Percentiles rank a stretch among this genome's conserved stretches.
Conservation (phyloP, 1,140 invertebrate genomes). For the Frieseomelitta varia region DNA sequence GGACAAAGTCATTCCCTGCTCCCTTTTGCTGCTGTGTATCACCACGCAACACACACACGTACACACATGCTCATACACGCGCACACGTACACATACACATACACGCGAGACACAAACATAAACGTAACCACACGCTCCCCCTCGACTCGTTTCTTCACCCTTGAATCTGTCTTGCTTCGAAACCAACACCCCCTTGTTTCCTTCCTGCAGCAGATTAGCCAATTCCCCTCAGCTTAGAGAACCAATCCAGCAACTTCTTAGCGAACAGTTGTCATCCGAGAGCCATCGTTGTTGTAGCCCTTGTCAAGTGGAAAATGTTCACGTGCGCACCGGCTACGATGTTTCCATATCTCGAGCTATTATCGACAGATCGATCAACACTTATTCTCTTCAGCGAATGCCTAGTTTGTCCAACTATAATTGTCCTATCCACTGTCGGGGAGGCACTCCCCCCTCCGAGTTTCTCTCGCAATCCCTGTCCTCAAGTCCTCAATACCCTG, state of each 20-base stretch:
- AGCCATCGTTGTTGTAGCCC: too few species aligned
- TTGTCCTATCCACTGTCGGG: not conserved
- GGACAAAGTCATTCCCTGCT: constrained; percentile 59
- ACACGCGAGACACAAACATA: not conserved
- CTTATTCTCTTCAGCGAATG: not conserved
- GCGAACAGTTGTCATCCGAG: not conserved
- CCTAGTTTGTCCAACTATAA: not conserved
- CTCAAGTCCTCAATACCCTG: constrained; percentile 19
- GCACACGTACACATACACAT: not conserved
- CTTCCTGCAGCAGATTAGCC: constrained; percentile 3
- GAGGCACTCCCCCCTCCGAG: not conserved
- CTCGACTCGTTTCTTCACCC: constrained; percentile 48
- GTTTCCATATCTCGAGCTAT: constrained; percentile 1
- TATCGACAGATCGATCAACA: not conserved
- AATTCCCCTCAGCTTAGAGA: not conserved
- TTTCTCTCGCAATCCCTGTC: constrained; percentile 26
- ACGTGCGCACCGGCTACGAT: not conserved
- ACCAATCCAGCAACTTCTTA: not conserved
- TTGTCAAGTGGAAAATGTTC: not conserved
- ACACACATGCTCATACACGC: not conserved
- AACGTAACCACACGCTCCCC: constrained; percentile 1
- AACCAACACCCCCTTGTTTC: constrained; percentile 2
- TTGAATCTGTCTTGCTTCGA: constrained; percentile 44
- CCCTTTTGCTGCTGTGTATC: constrained; percentile 50
- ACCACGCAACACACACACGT: not conserved